Evolutionary conservation across 2,888 invertebrate genomes (phyloP), one percentile per base, ranked within the genome.

Genomic region (Folsomia candida): DNA sequence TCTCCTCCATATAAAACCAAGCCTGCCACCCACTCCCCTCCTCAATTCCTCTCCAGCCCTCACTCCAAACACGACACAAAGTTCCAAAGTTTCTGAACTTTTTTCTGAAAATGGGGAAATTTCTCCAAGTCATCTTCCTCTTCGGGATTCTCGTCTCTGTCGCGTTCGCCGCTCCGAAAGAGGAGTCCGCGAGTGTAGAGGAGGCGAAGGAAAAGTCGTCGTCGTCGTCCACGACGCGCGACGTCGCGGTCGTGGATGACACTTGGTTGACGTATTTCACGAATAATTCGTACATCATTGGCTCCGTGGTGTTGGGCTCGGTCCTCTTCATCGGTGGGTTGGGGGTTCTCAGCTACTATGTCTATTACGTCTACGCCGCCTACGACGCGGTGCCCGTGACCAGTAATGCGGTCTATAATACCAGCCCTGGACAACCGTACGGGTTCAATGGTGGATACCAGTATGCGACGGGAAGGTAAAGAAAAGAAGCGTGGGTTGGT

Each of bases 151-250:
- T n/a, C n/a, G n/a, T n/a, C n/a, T n/a, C n/a, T n/a, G n/a, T n/a
- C n/a, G 72, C 76, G n/a, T 69, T 68, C 2, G 76, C 75, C 62
- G 76, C 76, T 25, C 78, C 78, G 20, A 72, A 76, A 20, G 78
- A 77, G 28, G 69, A 74, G 22, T 75, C 71, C 11, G 68, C 28
- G 18, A 70, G 66, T 2, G 67, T 60, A n/a, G 37, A 37, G 37
- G 14, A 37, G 14, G 37, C 37, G 6, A 14, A 9, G 6, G 37
- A 4, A 4, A 37, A 37, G 37, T 9, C 4, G 14, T 4, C 4
- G 4, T 9, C 37, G 6, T 69, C 71, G 47, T 70, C 67, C 58
- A 68, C 64, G 25, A 67, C 67, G 18, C 73, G 76, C 4, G 68
- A 73, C 57, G 74, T 77, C 51, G 72, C 73, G 28, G 75, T 74